These are phyloP conservation scores for Burhinus oedicnemus DNA, from an alignment of 2,113 vertebrate species.

Conservation along the genomic window DNA sequence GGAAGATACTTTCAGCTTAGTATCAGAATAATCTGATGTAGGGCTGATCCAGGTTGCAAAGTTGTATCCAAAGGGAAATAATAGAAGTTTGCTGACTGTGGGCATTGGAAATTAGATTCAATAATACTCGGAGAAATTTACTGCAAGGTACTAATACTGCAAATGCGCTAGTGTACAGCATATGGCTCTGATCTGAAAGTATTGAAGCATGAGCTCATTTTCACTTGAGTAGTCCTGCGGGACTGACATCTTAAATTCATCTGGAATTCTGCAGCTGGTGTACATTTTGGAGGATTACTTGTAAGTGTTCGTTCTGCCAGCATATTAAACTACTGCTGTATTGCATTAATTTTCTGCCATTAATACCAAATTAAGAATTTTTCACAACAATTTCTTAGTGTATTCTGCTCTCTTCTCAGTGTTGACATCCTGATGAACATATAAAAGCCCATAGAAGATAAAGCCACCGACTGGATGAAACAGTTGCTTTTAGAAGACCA, in stretches of 20 bases:
- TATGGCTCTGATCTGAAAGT: constrained; percentile 38
- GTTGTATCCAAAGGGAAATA: not conserved
- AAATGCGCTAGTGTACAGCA: not conserved
- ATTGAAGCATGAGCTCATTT: constrained; percentile 20
- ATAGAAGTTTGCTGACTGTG: not conserved
- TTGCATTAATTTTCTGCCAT: not conserved
- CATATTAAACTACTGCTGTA: not conserved
- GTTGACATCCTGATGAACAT: not conserved
- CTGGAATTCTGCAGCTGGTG: constrained; percentile 33
- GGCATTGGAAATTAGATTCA: not conserved
- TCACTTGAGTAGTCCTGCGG: not conserved
- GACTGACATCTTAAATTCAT: constrained; percentile 42
- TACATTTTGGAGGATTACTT: constrained; percentile 3
- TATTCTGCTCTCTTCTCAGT: not conserved
- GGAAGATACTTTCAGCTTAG: not conserved
- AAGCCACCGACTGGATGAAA: not conserved
- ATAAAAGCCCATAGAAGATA: not conserved
- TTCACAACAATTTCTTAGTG: not conserved
- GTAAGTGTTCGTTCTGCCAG: not conserved
- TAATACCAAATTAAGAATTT: not conserved
- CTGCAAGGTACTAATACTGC: not conserved
- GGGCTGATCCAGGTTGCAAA: not conserved
- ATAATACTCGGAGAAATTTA: constrained; percentile 10
- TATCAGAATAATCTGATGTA: not conserved
- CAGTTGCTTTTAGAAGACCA: not conserved